Evolutionary conservation across 1,140 invertebrate species (phyloP), one percentile per base, ranked within the genome.

Genomic region (Drosophila equinoxialis): DNA sequence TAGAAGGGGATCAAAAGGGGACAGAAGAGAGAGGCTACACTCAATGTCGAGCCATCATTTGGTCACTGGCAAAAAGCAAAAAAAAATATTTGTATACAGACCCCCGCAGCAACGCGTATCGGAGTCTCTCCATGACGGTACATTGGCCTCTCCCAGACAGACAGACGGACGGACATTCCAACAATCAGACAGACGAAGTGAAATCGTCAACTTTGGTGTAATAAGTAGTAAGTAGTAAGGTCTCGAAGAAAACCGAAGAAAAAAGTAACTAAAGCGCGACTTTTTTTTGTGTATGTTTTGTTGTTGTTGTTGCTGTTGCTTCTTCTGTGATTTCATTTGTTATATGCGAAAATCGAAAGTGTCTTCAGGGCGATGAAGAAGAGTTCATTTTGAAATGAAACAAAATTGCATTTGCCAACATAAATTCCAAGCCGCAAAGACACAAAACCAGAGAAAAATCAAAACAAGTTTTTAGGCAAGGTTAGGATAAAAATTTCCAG

Each of bases 281-380:
- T 68, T 79, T 76, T 76, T 26, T 23, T n/a, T n/a, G n/a, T 23
- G 23, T 23, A 2, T 23, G 1, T 23, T 23, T 68, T 66, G n/a
- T 84, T 75, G 42, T 45, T 42, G 41, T 42, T 42, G 41, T 6
- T 84, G 42, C 62, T 51, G 42, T 65, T 71, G 72, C 11, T 30
- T 5, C 30, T 30, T 30, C 30, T 73, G 63, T 71, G 60, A 78
- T 71, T 78, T 75, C 68, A 45, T 74, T 74, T 64, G 57, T 54
- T 63, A 66, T 69, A 70, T 69, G 79, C 73, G 68, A 87, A 86
- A 87, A 87, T 83, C 83, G 83, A 87, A 89, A 87, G 83, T 87
- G 77, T 65, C 73, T 70, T 4, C 55, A 33, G 33, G 63, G 77
- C 68, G 51, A 6, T 30, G 30, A 45, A 48, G 51, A 2, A 39